These are phyloP conservation scores for Pyrgilauda ruficollis DNA, from an alignment of 2,113 vertebrate species.

Conservation along the genomic window DNA sequence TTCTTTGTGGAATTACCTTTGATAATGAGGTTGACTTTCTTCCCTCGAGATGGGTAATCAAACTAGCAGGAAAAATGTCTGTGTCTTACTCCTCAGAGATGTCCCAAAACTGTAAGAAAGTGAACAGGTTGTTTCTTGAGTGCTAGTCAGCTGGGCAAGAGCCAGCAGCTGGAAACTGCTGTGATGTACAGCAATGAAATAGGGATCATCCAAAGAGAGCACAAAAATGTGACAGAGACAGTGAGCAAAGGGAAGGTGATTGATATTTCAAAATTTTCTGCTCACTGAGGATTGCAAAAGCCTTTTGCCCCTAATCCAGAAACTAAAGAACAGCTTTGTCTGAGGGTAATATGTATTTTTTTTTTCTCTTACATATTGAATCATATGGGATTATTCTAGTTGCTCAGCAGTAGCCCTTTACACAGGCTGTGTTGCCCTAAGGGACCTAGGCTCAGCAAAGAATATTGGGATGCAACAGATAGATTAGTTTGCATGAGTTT, in stretches of 20 bases:
- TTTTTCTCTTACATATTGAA: neutral
- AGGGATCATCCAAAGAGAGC: neutral
- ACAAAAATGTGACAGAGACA: neutral
- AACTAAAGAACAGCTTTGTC: neutral
- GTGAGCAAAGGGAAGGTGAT: neutral
- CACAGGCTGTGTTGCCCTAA: neutral
- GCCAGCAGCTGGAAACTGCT: neutral
- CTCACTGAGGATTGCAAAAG: neutral
- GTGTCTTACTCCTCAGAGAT: neutral
- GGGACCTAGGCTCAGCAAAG: neutral
- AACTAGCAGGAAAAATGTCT: conserved; percentile 10
- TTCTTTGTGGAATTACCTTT: conserved; percentile 37
- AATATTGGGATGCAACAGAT: neutral
- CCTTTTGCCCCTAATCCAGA: neutral
- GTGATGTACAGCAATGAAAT: rapidly evolving
- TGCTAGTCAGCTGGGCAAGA: neutral
- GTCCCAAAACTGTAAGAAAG: neutral
- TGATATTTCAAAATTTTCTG: neutral
- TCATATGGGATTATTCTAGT: neutral
- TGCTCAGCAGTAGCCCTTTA: neutral
- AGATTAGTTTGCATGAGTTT: neutral
- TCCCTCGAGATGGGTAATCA: conserved; percentile 8
- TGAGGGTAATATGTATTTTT: neutral
- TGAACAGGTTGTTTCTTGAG: neutral
- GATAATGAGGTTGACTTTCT: conserved; percentile 17